phyloP scores from a whole-genome alignment of 2,113 vertebrate genomes.

The Protobothrops flavoviridis region DNA sequence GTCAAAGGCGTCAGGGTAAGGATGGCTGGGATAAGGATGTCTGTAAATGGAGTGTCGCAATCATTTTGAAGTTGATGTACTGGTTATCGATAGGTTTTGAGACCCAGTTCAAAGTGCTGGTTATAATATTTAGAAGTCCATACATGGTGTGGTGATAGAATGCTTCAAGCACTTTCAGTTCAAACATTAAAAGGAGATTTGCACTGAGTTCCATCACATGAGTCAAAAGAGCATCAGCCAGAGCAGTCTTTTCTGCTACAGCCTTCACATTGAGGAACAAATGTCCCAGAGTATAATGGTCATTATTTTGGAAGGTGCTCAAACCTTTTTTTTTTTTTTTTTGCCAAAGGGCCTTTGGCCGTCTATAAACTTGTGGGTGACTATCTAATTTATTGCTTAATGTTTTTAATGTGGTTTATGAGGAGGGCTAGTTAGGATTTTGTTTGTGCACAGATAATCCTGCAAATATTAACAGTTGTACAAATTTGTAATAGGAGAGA shows the following conservation, averaged over 20 bases:
- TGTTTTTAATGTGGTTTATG: neutral
- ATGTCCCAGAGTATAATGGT: neutral
- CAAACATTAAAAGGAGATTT: neutral
- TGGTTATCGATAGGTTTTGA: neutral
- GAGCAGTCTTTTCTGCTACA: neutral
- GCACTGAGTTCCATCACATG: neutral
- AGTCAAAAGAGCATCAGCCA: neutral
- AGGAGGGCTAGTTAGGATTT: neutral
- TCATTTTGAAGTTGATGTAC: neutral
- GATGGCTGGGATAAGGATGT: neutral
- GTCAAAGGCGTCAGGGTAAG: neutral
- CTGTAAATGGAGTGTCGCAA: neutral
- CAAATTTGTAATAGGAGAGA: neutral
- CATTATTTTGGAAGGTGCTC: neutral
- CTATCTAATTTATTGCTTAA: neutral
- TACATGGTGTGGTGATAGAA: neutral
- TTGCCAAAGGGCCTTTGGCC: neutral
- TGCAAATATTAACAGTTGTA: neutral
- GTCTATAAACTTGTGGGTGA: neutral
- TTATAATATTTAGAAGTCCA: neutral
- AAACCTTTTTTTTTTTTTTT: fast-evolving
- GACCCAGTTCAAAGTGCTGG: neutral
- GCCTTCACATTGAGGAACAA: neutral
- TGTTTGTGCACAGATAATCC: neutral
- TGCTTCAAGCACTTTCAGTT: neutral